phyloP scores from a whole-genome alignment of 1,140 invertebrate species.

The Bombus huntii region DNA sequence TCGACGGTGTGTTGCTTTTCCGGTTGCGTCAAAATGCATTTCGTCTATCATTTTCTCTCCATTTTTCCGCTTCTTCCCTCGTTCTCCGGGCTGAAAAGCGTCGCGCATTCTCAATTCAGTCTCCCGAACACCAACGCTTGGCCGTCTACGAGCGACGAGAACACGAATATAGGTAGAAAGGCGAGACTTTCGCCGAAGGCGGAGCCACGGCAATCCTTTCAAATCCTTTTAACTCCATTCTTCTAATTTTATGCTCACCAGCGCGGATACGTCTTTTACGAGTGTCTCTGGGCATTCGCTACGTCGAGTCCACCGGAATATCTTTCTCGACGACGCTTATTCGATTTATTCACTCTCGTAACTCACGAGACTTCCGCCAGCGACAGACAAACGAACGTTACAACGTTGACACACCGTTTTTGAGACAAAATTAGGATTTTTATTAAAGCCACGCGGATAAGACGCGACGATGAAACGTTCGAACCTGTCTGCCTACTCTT shows the following conservation, averaged over 20 bases:
- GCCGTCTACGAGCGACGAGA: slow-evolving; percentile 36
- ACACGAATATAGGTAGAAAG: slow-evolving; percentile 20
- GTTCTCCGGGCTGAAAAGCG: background rate
- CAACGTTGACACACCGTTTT: no score
- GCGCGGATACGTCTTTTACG: slow-evolving; percentile 67
- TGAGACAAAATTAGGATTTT: background rate
- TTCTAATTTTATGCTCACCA: slow-evolving; percentile 75
- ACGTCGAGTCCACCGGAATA: slow-evolving; percentile 61
- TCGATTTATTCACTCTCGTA: slow-evolving; percentile 36
- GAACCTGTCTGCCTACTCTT: background rate
- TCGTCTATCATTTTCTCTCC: background rate
- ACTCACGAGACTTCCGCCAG: slow-evolving; percentile 21
- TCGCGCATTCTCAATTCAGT: slow-evolving; percentile 57
- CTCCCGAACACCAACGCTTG: slow-evolving; percentile 22
- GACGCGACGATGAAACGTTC: background rate
- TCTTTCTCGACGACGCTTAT: slow-evolving; percentile 5
- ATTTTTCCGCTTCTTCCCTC: background rate
- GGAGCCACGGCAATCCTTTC: slow-evolving; percentile 73
- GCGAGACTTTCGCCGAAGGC: slow-evolving; percentile 52
- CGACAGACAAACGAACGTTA: background rate
- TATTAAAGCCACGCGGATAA: background rate
- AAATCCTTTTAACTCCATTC: slow-evolving; percentile 75
- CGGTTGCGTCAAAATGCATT: slow-evolving; percentile 54
- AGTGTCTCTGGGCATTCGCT: slow-evolving; percentile 59
- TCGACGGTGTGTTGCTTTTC: background rate